Evolutionary conservation across 2,797 vertebrate genomes (phyloP).

Genomic region (Pangasius larnaudii): DNA sequence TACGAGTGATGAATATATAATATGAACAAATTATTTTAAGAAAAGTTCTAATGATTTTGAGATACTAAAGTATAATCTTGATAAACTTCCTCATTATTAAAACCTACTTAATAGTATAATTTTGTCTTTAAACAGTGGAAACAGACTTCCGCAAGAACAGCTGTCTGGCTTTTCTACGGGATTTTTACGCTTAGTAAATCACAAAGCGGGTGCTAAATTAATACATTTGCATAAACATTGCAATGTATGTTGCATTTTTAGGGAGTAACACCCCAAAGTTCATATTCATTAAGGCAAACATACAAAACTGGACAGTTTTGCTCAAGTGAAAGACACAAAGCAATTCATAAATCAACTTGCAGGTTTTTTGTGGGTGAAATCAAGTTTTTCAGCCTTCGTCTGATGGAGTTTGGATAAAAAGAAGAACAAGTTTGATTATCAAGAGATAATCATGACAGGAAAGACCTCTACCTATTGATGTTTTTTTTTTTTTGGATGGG

Average conservation of each 20-base stretch:
- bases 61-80: background rate
- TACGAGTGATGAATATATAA: background rate
- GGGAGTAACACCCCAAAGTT: background rate
- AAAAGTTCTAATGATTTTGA: background rate
- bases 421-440: background rate
- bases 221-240: background rate
- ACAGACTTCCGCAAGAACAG: background rate
- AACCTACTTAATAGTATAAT: background rate
- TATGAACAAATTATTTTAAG: background rate
- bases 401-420: background rate
- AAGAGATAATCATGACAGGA: background rate
- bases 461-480: slow-evolving; percentile 19
- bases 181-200: background rate
- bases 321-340: background rate
- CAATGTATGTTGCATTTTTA: background rate
- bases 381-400: background rate
- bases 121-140: background rate
- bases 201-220: background rate
- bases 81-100: background rate
- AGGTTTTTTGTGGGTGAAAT: background rate
- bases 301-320: background rate
- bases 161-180: background rate
- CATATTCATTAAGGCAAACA: background rate
- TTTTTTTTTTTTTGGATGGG: slow-evolving; percentile 9
- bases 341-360: background rate